A percentile compares a stretch with the other conserved stretches of the same genome.
Conservation (phyloP, 2,888 invertebrate genomes). For the Microctonus aethiopoides region DNA sequence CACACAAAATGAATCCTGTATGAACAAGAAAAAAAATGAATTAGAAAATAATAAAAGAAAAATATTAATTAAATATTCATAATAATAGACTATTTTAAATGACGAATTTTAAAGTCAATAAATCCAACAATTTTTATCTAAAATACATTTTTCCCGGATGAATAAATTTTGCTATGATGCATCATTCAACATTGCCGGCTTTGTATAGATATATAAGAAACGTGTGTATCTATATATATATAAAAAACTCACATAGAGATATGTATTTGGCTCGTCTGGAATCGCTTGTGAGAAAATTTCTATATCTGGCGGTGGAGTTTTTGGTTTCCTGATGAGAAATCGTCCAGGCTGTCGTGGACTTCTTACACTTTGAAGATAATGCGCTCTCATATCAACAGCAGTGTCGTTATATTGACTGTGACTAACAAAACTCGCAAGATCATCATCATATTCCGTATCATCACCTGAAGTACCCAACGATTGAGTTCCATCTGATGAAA, state of each 20-base stretch:
- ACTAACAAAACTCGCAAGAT: conserved; percentile 56
- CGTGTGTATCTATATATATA: too few species aligned
- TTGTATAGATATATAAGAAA: too few species aligned
- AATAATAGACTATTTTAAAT: background rate
- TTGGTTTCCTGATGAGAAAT: conserved; percentile 46
- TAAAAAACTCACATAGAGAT: conserved; percentile 54
- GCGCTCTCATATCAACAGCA: conserved; percentile 72
- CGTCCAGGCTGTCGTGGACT: conserved; percentile 52
- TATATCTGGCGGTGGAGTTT: conserved; percentile 28
- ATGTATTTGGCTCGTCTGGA: conserved; percentile 47
- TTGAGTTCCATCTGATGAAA: conserved; percentile 70
- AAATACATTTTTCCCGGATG: too few species aligned
- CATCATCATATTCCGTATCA: conserved; percentile 48
- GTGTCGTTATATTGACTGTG: conserved; percentile 69
- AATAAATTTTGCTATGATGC: too few species aligned
- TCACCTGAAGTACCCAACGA: conserved; percentile 49
- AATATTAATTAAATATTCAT: too few species aligned
- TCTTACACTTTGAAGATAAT: conserved; percentile 76
- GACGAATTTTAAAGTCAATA: too few species aligned
- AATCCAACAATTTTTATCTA: too few species aligned
- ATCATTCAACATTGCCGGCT: too few species aligned
- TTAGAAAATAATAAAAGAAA: conserved; percentile 15
- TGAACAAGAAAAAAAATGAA: conserved; percentile 13
- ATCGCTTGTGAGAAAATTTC: conserved; percentile 51
- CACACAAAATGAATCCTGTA: conserved; percentile 59